phyloP scores from a whole-genome alignment of 2,113 vertebrate genomes.

The Rhinogobius similis region DNA sequence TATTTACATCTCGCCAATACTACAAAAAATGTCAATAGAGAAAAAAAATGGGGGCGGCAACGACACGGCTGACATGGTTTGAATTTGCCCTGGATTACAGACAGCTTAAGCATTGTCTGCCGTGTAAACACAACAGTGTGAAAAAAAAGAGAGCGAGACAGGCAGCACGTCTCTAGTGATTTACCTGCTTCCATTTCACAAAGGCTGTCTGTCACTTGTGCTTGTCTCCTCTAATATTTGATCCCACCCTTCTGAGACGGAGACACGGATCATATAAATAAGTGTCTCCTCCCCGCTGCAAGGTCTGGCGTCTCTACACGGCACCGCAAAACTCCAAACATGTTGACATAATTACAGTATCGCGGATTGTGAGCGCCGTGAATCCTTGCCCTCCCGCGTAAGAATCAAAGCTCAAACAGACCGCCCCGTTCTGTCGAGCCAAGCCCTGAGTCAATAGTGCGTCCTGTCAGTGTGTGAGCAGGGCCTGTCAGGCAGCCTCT shows the following conservation, averaged over 20 bases:
- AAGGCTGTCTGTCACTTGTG: slow-evolving; percentile 51
- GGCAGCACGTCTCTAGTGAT: slow-evolving; percentile 31
- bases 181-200: slow-evolving; percentile 56
- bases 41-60: slow-evolving; percentile 20
- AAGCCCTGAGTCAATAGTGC: slow-evolving; percentile 64
- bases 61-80: slow-evolving; percentile 33
- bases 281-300: slow-evolving; percentile 57
- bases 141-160: slow-evolving; percentile 35
- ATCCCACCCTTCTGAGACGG: slow-evolving; percentile 32
- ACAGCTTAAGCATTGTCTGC: slow-evolving; percentile 46
- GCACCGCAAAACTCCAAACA: slow-evolving; percentile 34
- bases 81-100: slow-evolving; percentile 47
- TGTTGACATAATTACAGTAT: slow-evolving; percentile 64
- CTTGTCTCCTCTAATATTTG: slow-evolving; percentile 51
- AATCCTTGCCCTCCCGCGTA: slow-evolving; percentile 56
- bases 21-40: slow-evolving; percentile 5
- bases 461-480: slow-evolving; percentile 64
- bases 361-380: slow-evolving; percentile 29
- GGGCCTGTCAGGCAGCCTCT: slow-evolving; percentile 47
- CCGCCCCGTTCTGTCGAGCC: slow-evolving; percentile 65
- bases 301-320: slow-evolving; percentile 44
- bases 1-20: slow-evolving; percentile 17
- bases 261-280: slow-evolving; percentile 38
- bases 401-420: slow-evolving; percentile 58
- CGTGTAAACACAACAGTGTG: slow-evolving; percentile 40